phyloP scores from a whole-genome alignment of 2,888 invertebrate species.

The Caenorhabditis sp. region DNA sequence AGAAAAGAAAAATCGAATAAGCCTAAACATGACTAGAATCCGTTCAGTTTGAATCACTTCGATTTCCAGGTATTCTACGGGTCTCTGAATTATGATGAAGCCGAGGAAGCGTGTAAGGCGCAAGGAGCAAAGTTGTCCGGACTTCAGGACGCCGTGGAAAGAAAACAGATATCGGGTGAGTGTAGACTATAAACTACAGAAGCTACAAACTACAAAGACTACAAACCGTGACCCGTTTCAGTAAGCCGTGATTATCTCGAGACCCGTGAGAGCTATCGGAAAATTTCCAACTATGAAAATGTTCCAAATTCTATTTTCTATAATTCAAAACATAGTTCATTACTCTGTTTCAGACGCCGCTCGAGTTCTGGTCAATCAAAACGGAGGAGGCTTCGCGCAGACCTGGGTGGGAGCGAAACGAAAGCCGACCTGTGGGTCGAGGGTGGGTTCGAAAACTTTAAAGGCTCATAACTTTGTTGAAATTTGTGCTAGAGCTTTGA shows the following conservation, averaged over 20 bases:
- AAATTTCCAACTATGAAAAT: not conserved
- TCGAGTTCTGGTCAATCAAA: not conserved
- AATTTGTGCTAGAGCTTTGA: no score
- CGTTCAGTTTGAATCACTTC: no score
- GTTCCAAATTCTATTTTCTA: not conserved
- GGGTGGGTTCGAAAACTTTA: no score
- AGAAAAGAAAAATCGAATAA: no score
- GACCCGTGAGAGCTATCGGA: not conserved
- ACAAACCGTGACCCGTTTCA: not conserved
- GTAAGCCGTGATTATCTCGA: not conserved
- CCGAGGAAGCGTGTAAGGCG: not conserved
- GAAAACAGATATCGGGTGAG: slow-evolving; percentile 25
- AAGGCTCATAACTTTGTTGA: no score
- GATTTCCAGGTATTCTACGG: slow-evolving; percentile 4
- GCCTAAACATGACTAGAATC: no score
- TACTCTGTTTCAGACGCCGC: slow-evolving; percentile 17
- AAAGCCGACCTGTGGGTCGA: no score
- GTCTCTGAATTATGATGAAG: not conserved
- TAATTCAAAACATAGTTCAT: not conserved
- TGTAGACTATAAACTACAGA: not conserved
- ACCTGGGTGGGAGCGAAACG: not conserved
- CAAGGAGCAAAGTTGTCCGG: slow-evolving; percentile 15
- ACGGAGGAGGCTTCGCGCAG: slow-evolving; percentile 1
- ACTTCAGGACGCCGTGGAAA: slow-evolving; percentile 7
- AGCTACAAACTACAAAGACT: slow-evolving; percentile 6